Conservation (phyloP, 2,113 vertebrate species). For the Thunnus thynnus region DNA sequence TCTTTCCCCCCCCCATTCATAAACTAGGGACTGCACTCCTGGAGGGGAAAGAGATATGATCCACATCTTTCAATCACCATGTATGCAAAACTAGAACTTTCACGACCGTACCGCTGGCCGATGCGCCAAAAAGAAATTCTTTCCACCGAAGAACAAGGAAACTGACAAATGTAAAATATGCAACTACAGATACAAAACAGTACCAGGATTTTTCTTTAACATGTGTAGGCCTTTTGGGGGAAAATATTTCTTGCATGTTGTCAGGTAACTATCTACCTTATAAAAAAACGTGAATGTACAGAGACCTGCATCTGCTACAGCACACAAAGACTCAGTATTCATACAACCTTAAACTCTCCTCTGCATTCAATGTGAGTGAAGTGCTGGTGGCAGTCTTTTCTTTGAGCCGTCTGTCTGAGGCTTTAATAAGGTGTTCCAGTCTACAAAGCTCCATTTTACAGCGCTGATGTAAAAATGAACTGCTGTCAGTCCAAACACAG, state of each 20-base stretch:
- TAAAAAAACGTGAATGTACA: slow-evolving; percentile 1
- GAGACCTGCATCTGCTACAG: not conserved
- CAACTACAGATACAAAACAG: too few species aligned
- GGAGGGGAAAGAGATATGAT: not conserved
- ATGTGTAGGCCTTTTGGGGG: too few species aligned
- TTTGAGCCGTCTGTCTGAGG: slow-evolving; percentile 42
- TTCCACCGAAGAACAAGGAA: slow-evolving; percentile 29
- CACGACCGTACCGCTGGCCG: not conserved
- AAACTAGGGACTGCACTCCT: not conserved
- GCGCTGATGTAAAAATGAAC: slow-evolving; percentile 46
- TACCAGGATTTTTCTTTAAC: too few species aligned
- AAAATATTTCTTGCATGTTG: not conserved
- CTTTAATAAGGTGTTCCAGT: slow-evolving; percentile 66
- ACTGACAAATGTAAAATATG: slow-evolving; percentile 21
- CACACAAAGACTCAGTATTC: slow-evolving; percentile 18
- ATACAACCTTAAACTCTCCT: not conserved
- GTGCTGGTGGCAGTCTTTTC: slow-evolving; percentile 19
- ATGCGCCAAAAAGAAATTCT: not conserved
- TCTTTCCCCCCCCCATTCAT: slow-evolving; percentile 10
- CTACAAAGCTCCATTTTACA: slow-evolving; percentile 53
- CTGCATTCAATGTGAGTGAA: not conserved
- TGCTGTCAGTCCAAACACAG: slow-evolving; percentile 50
- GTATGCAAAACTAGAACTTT: slow-evolving; percentile 30
- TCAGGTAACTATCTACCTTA: not conserved
- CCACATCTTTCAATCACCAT: slow-evolving; percentile 31